Evolutionary conservation across 2,888 invertebrate genomes (phyloP).

Genomic region (Colostygia pectinataria): DNA sequence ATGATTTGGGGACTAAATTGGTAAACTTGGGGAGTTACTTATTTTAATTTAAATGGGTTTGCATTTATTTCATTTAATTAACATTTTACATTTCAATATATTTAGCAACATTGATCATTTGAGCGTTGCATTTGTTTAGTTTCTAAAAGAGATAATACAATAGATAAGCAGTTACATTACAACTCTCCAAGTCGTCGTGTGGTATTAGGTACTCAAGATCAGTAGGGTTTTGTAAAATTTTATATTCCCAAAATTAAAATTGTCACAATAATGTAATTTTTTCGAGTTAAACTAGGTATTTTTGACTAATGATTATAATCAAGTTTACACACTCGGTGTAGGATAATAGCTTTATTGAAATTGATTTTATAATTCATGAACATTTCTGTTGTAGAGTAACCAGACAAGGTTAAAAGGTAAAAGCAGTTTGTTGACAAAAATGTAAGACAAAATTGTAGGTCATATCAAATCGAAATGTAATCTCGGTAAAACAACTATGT

Average conservation of each 20-base stretch:
- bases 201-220: constrained; percentile 10
- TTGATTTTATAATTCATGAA: constrained; percentile 20
- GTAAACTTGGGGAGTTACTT: no score
- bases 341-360: constrained; percentile 10
- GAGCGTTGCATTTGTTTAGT: no score
- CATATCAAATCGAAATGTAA: constrained; percentile 45
- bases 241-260: constrained; percentile 17
- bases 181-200: constrained; percentile 18
- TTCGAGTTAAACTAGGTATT: constrained; percentile 12
- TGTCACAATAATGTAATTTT: constrained; percentile 26
- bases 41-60: no score
- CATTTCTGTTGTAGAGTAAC: constrained; percentile 30
- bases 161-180: constrained; percentile 1
- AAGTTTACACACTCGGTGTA: constrained; percentile 17
- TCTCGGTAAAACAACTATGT: constrained; percentile 39
- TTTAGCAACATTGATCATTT: no score
- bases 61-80: no score
- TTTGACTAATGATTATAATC: constrained; percentile 18
- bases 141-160: background rate
- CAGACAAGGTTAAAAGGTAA: constrained; percentile 22
- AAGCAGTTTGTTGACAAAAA: constrained; percentile 24
- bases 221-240: constrained; percentile 19
- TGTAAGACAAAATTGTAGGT: constrained; percentile 32
- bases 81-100: no score
- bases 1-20: no score